Base-by-base conservation (phyloP, 2,797 vertebrate genomes). In the Esox lucius region DNA sequence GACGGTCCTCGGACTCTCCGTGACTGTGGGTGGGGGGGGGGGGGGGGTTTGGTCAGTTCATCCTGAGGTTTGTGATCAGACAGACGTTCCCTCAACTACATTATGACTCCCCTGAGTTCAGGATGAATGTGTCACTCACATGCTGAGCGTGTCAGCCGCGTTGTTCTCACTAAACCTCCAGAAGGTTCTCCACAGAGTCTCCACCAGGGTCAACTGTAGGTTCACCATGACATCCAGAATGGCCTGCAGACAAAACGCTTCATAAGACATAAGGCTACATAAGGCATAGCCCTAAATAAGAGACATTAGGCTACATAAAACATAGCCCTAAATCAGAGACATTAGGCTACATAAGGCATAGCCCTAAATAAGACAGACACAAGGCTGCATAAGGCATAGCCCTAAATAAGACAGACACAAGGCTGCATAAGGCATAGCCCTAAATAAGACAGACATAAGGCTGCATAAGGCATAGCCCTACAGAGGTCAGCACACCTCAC, bases 131-230 rank as follows among this genome's bases (percentile, higher is more conserved):
- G n/a, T 74, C 16, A 88, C 95, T 94, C 86, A 96, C 96, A 95
- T 90, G 19, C 92, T 92, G 73, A 94, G 89, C 0, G 94, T 83
- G 1, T 94, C 91, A 0, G 91, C 76, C 73, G 96, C 94, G 0
- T 78, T 93, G 87, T 89, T 90, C 84, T 94, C 95, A 81, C 94
- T 95, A 89, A 95, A 96, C 85, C 97, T 94, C 97, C 97, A 98
- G 88, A 97, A 97, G 35, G 94, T 96, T 85, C 98, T 97, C 97
- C 97, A 98, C 68, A 98, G 90, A 0, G 96, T 96, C 90, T 98
- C 97, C 48, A 98, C 96, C 39, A 98, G 93, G 5, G 95, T 94
- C 85, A 98, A 97, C 91, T 97, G 97, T 77, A 98, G 94, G 88
- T 98, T 98, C 69, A 98, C 91, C 94, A 97, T 96, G 86, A 98